phyloP scores from a whole-genome alignment of 2,888 invertebrate genomes.

The Napeogenes sylphis region DNA sequence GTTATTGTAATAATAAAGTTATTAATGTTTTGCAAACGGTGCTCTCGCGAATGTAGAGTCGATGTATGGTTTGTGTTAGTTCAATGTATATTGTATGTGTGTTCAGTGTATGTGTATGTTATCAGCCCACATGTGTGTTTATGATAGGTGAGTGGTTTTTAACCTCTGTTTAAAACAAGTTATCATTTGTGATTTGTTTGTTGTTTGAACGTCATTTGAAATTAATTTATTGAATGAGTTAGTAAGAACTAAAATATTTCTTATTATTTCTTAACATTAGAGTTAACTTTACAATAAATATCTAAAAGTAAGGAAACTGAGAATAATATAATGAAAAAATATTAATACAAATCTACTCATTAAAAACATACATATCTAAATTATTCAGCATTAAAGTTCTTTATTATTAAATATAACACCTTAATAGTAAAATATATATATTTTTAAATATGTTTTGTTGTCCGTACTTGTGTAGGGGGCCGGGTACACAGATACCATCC shows the following conservation, averaged over 20 bases:
- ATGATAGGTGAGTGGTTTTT: background rate
- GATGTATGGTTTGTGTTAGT: constrained; percentile 27
- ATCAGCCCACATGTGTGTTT: constrained; percentile 12
- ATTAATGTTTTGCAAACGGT: constrained; percentile 24
- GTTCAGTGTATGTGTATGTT: constrained; percentile 6
- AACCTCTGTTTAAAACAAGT: background rate
- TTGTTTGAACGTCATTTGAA: too few species aligned
- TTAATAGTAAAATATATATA: background rate
- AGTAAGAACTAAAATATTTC: too few species aligned
- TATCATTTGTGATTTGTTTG: background rate
- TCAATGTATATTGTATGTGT: constrained; percentile 9
- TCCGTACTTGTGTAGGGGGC: constrained; percentile 58
- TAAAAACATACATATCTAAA: too few species aligned
- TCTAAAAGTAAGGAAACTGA: too few species aligned
- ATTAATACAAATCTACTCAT: too few species aligned
- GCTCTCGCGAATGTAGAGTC: constrained; percentile 21
- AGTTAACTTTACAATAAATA: too few species aligned
- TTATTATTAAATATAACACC: too few species aligned
- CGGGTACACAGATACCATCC: constrained; percentile 59
- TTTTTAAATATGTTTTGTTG: constrained; percentile 41
- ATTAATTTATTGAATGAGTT: too few species aligned
- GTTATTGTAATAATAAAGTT: constrained; percentile 30
- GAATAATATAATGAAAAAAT: too few species aligned
- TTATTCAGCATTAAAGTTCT: too few species aligned
- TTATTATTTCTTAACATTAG: too few species aligned